A percentile compares a stretch with the other conserved stretches of the same genome.
Conservation (phyloP, 1,140 invertebrate genomes). For the Eufriesea mexicana region DNA sequence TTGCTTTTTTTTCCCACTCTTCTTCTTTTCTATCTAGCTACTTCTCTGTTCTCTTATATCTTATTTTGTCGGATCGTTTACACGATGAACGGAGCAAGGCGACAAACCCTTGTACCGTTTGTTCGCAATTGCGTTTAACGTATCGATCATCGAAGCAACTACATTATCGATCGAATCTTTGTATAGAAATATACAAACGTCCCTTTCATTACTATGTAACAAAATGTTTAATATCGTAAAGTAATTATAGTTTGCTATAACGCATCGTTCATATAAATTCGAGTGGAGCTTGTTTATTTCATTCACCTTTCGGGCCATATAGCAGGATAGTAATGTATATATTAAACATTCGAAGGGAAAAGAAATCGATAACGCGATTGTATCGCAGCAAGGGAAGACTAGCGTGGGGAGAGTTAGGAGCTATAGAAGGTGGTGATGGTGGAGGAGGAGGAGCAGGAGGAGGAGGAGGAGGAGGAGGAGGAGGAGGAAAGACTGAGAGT, state of each 20-base stretch:
- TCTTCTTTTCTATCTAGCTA: neutral
- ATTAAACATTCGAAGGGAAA: neutral
- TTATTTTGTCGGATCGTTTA: neutral
- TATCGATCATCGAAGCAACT: neutral
- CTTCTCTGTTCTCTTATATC: neutral
- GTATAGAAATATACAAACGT: neutral
- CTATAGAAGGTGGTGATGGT: too few relatives aligned
- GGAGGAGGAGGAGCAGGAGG: too few relatives aligned
- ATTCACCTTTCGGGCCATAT: neutral
- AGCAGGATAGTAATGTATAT: neutral
- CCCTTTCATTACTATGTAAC: neutral
- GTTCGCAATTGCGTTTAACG: neutral
- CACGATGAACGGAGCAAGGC: neutral
- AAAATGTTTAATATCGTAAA: neutral
- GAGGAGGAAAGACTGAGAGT: neutral
- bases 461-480: constrained; percentile 6
- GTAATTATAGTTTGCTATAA: neutral
- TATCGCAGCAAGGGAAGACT: constrained; percentile 2
- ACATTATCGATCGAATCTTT: neutral
- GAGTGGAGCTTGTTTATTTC: neutral
- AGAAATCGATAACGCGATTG: constrained; percentile 3
- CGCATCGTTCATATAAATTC: neutral
- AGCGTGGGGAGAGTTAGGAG: too few relatives aligned
- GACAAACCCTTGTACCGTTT: constrained; percentile 5
- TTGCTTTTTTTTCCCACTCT: neutral